Base-by-base conservation (phyloP, 1,140 invertebrate genomes). In the Leptinotarsa lineolata region DNA sequence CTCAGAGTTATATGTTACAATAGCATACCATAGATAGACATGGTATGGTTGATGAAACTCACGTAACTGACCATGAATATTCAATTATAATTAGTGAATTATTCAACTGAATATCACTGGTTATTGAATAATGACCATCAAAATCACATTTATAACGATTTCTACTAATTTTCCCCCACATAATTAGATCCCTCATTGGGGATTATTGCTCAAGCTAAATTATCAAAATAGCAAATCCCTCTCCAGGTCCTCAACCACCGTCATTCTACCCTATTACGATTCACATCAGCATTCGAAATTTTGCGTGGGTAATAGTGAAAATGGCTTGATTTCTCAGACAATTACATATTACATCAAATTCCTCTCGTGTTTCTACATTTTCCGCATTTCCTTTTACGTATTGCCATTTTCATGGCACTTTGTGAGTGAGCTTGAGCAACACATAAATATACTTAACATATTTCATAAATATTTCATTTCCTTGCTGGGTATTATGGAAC, bases 401-500 rank as follows among this genome's bases (percentile, higher is more conserved):
- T n/a, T 0, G n/a, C 48, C 48, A 54, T 54, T 54, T 54, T 54
- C 48, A 54, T 54, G 48, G 48, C 48, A 54, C 48, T 54, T 18
- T n/a, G 48, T 18, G 48, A 54, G 48, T 18, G n/a, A 54, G 48
- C n/a, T 54, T 54, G 48, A 54, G 48, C 16, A 54, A 54, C 48
- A 54, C 48, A 54, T 54, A 54, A 54, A 54, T 54, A 54, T 54
- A 54, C 48, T 54, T 54, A 54, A 54, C 48, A 54, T 54, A 54
- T 54, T 54, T 54, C 48, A 54, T 54, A 54, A 54, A 54, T 54
- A 54, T 54, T 54, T n/a, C 48, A 54, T 54, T 54, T 54, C 48
- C 48, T 54, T 13, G 48, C 16, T 18, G 1, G 15, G 48, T 54
- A n/a, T 54, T 54, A 54, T 4, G n/a, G 48, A 54, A 54, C 6